A percentile compares a stretch with the other conserved stretches of the same genome.
These are phyloP conservation scores for Scaeva pyrastri DNA, from an alignment of 2,888 invertebrate species.

Conservation along the genomic window DNA sequence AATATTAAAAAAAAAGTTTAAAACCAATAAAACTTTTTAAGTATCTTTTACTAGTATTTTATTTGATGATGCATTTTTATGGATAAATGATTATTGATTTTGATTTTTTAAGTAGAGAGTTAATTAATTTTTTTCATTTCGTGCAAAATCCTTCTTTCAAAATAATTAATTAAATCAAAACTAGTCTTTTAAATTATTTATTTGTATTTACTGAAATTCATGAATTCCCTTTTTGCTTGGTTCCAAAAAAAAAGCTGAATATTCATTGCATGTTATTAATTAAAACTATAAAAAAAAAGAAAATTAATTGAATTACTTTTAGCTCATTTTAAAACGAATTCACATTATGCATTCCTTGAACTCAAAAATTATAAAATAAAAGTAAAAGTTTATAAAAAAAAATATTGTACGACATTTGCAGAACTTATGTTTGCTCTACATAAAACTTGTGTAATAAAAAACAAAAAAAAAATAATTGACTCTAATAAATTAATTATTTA, in stretches of 20 bases:
- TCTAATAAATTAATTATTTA: conserved; percentile 10
- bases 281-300: neutral
- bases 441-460: conserved; percentile 2
- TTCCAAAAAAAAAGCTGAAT: neutral
- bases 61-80: too few relatives aligned
- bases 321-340: neutral
- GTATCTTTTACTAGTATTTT: too few relatives aligned
- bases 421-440: neutral
- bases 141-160: too few relatives aligned
- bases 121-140: too few relatives aligned
- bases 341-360: conserved; percentile 9
- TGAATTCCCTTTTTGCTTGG: too few relatives aligned
- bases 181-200: too few relatives aligned
- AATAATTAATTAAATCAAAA: too few relatives aligned
- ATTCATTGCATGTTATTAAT: neutral
- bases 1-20: too few relatives aligned
- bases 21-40: too few relatives aligned
- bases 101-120: too few relatives aligned
- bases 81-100: too few relatives aligned
- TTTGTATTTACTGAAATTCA: too few relatives aligned
- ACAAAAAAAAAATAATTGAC: neutral
- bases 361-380: neutral
- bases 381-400: conserved; percentile 1
- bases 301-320: neutral
- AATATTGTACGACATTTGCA: neutral